Evolutionary conservation across 1,140 invertebrate species (phyloP).

Genomic region (Schmidtea mediterranea): DNA sequence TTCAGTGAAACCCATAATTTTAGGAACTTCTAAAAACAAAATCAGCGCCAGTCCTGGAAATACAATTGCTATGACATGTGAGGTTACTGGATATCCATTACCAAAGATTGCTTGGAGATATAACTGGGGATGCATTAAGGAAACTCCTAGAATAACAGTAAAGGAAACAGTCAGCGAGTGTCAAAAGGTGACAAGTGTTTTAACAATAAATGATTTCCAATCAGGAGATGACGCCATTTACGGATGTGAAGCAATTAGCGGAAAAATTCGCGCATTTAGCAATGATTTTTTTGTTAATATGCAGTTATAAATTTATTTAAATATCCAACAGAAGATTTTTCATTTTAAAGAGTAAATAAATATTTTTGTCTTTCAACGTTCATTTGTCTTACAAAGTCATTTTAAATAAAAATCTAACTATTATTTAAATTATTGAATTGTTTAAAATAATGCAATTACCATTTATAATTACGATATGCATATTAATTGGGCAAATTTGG

Average conservation of each 20-base stretch:
- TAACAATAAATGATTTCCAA: too few species aligned
- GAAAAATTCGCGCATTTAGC: not conserved
- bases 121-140: constrained; percentile 2
- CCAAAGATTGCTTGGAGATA: not conserved
- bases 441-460: too few species aligned
- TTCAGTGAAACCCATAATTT: not conserved
- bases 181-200: too few species aligned
- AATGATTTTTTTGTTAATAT: constrained; percentile 3
- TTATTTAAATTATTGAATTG: too few species aligned
- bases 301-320: not conserved
- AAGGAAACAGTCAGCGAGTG: not conserved
- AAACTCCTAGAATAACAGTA: too few species aligned
- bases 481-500: too few species aligned
- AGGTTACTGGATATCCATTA: not conserved
- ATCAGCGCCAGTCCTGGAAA: not conserved
- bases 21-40: not conserved
- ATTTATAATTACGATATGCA: too few species aligned
- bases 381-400: too few species aligned
- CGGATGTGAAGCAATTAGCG: not conserved
- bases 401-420: too few species aligned
- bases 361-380: too few species aligned
- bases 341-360: too few species aligned
- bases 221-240: too few species aligned
- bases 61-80: not conserved
- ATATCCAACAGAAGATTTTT: constrained; percentile 5